phyloP scores from a whole-genome alignment of 2,888 invertebrate species.

The Erannis defoliaria region DNA sequence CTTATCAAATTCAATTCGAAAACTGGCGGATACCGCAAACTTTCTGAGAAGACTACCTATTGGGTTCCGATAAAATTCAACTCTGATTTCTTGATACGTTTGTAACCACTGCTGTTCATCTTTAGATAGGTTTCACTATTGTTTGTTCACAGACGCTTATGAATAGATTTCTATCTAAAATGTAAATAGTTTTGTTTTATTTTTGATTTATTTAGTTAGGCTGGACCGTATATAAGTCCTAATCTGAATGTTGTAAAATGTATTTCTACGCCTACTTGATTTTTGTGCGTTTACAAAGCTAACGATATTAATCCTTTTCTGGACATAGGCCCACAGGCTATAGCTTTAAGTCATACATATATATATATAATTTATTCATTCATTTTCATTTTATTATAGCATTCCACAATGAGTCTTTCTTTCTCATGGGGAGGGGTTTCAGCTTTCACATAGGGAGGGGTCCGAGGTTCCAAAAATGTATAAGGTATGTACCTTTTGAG shows the following conservation, averaged over 20 bases:
- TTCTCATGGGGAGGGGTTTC: too few species aligned
- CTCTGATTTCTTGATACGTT: constrained; percentile 40
- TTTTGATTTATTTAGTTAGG: constrained; percentile 1
- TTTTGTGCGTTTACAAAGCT: not conserved
- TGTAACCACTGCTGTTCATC: constrained; percentile 30
- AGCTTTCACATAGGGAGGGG: too few species aligned
- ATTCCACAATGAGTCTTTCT: too few species aligned
- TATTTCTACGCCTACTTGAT: constrained; percentile 1
- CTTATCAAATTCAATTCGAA: constrained; percentile 67
- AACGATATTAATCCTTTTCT: too few species aligned
- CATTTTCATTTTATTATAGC: too few species aligned
- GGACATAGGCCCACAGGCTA: too few species aligned
- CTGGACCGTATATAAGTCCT: not conserved
- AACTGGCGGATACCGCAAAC: constrained; percentile 59
- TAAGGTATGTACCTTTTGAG: too few species aligned
- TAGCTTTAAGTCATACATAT: too few species aligned
- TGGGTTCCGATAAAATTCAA: constrained; percentile 51
- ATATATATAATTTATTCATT: too few species aligned
- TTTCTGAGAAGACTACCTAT: constrained; percentile 58
- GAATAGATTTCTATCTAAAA: constrained; percentile 1
- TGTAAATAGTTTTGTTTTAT: not conserved
- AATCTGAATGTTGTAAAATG: not conserved
- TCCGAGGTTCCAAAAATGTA: too few species aligned
- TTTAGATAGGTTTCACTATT: constrained; percentile 14
- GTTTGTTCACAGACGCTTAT: constrained; percentile 5